Conservation (phyloP, 2,113 vertebrate genomes). For the Ictalurus punctatus region DNA sequence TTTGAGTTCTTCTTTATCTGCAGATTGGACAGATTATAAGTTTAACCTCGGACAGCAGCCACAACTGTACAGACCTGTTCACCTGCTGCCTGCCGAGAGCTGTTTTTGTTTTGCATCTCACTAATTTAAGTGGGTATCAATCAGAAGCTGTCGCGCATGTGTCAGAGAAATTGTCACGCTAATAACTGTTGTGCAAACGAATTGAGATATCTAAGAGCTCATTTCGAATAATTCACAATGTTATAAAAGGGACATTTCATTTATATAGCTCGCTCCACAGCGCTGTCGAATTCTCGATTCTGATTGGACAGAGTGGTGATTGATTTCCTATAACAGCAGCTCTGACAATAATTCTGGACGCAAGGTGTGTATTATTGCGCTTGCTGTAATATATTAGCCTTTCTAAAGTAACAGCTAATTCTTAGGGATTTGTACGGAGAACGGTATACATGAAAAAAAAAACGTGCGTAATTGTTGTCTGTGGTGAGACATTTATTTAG, state of each 20-base stretch:
- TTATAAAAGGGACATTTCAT: not conserved
- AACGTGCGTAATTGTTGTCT: not conserved
- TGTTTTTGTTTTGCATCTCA: not conserved
- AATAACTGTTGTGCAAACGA: not conserved
- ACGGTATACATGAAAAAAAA: not conserved
- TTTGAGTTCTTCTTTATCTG: not conserved
- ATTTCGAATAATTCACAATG: not conserved
- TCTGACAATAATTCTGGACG: not conserved
- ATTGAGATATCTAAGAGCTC: no score
- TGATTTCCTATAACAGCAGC: not conserved
- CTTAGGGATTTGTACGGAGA: not conserved
- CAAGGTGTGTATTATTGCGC: not conserved
- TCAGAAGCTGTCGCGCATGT: not conserved
- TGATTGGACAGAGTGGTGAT: not conserved
- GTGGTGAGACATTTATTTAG: not conserved
- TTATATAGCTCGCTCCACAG: no score
- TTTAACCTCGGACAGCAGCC: not conserved
- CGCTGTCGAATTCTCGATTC: not conserved
- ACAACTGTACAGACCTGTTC: constrained; percentile 34
- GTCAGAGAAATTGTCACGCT: not conserved
- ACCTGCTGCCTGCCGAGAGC: constrained; percentile 15
- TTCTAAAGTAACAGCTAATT: not conserved
- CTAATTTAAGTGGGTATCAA: constrained; percentile 14
- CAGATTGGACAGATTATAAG: not conserved
- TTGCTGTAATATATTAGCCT: not conserved